Base-by-base conservation (phyloP, 2,113 vertebrate genomes). In the Alligator mississippiensis region DNA sequence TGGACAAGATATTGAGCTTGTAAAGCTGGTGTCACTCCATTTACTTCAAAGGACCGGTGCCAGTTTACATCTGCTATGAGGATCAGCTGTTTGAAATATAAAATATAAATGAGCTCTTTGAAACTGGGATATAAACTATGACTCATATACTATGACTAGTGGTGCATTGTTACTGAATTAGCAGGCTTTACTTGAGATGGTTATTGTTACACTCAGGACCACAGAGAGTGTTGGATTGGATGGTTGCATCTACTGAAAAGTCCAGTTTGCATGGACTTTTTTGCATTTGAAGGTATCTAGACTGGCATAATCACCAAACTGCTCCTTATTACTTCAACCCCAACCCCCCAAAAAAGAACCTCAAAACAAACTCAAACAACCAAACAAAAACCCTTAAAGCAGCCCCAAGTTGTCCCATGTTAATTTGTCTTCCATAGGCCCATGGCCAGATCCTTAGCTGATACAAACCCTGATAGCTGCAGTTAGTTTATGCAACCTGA, bases 101-200 rank as follows among this genome's bases (percentile, higher is more conserved):
- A 64, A 22, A 13, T 10, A 25, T 84, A 90, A 92, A 84, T 84
- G 11, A 78, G 38, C 2, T 8, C 90, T 94, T 91, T 85, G 63
- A 93, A 92, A 87, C 12, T 89, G 83, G 68, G 76, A 76, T 27
- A 60, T 61, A 63, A 6, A 83, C 88, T 91, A 79, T 87, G 82
- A 28, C 30, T 11, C 30, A 87, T 34, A 76, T 22, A 55, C 30
- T 87, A 60, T 54, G 64, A 60, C 81, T 34, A 89, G 13, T 47
- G n/a, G 76, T 85, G 25, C 3, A 1, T 24, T 72, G 38, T 81
- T 34, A 60, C 66, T 25, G 30, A 93, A 87, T 66, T 10, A 93
- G 30, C 79, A 90, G 91, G 87, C 85, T 75, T 85, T 95, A 54
- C 68, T 93, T 87, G 81, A 77, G 84, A 74, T 81, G 54, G 74